A percentile compares a stretch with the other conserved stretches of the same genome.
Conservation (phyloP, 2,113 vertebrate species). For the Panthera leo region DNA sequence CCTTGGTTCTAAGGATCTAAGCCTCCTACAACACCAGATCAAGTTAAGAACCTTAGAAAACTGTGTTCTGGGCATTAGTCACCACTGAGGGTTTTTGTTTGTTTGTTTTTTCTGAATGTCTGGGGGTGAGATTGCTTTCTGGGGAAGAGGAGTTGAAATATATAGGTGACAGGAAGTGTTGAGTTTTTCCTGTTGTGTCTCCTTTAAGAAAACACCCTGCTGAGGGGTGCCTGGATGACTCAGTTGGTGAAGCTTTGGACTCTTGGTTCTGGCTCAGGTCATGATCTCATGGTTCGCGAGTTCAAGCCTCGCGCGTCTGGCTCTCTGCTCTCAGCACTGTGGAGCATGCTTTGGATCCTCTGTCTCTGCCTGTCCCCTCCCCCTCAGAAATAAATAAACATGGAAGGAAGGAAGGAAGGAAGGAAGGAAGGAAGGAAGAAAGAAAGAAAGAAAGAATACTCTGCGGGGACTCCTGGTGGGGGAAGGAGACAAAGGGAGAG, state of each 20-base stretch:
- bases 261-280: no score
- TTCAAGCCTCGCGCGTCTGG: no score
- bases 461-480: not conserved
- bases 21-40: not conserved
- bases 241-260: no score
- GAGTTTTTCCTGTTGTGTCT: constrained; percentile 1
- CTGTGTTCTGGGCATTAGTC: not conserved
- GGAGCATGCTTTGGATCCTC: no score
- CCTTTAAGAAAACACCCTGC: constrained; percentile 55
- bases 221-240: not conserved
- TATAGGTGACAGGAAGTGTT: not conserved
- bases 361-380: no score
- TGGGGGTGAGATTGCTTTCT: not conserved
- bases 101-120: not conserved
- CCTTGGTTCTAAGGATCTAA: not conserved
- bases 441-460: no score
- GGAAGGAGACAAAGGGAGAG: constrained; percentile 5
- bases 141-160: not conserved
- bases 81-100: not conserved
- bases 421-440: no score
- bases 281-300: no score
- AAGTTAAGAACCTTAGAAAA: not conserved
- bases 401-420: no score
- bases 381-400: no score
- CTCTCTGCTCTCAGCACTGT: no score